Base-by-base conservation (phyloP, 2,797 vertebrate genomes). In the Hypotaenidia okinawae region DNA sequence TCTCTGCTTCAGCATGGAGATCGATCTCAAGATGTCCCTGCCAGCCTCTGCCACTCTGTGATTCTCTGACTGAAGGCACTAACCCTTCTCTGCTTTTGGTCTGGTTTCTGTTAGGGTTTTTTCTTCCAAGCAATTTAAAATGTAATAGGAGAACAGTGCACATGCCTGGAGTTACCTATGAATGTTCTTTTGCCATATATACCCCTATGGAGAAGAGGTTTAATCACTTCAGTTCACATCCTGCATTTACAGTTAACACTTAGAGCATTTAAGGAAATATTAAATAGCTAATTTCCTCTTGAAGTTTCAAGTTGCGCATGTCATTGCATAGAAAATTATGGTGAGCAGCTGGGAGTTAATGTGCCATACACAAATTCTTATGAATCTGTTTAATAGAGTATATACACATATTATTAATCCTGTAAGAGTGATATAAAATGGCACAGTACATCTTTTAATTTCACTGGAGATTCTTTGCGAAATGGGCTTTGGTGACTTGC, bases 271-370 rank as follows among this genome's bases (percentile, higher is more conserved):
- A 89, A 94, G 59, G 51, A 95, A 87, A 84, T 94, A 75, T 27
- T 81, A 89, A 94, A 80, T 72, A 75, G 54, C 35, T 47, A 51
- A 87, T 90, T 96, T 90, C 67, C 74, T 89, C 67, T 78, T 82
- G 24, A 84, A 92, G 24, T 89, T 87, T 73, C 33, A 47, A 94
- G 86, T 84, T 84, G 32, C 28, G 55, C 33, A 13, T 90, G 67
- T 74, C 79, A 77, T 63, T 93, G 79, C 47, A 32, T 81, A 82
- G 74, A 70, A 76, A 64, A 87, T 81, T 43, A 73, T 41, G 51
- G 62, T 87, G 62, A 96, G 62, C 51, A 92, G 74, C 86, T 92
- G 45, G 45, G 70, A 94, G 59, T 90, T 90, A 90, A 90, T 93
- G 76, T 87, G 25, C 83, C 83, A 28, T 90, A 75, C 62, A 78